These are phyloP conservation scores for Oenanthe melanoleuca DNA, from an alignment of 2,113 vertebrate species.

Conservation along the genomic window DNA sequence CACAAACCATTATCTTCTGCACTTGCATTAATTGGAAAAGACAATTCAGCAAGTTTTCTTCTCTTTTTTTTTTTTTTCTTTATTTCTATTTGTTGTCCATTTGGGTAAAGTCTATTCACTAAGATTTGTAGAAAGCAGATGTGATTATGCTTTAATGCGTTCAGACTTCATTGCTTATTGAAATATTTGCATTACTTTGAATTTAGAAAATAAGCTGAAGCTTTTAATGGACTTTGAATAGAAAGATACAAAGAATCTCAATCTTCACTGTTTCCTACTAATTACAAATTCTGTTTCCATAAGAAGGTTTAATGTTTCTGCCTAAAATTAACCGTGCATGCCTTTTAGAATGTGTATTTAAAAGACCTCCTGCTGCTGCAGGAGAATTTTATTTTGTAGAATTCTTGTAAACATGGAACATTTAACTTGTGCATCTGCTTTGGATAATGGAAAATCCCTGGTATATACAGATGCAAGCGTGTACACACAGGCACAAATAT, in stretches of 20 bases:
- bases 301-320: slow-evolving; percentile 45
- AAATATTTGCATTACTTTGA: slow-evolving; percentile 44
- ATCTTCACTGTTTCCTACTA: slow-evolving; percentile 14
- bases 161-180: slow-evolving; percentile 13
- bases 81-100: background rate
- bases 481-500: background rate
- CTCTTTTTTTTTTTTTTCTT: background rate
- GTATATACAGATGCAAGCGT: background rate
- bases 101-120: background rate
- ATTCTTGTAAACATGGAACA: slow-evolving; percentile 47
- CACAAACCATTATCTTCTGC: background rate
- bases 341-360: slow-evolving; percentile 55
- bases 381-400: slow-evolving; percentile 21
- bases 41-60: background rate
- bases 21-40: background rate
- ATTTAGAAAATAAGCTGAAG: slow-evolving; percentile 31
- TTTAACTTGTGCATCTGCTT: slow-evolving; percentile 19
- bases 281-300: slow-evolving; percentile 55
- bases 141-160: slow-evolving; percentile 8
- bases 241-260: slow-evolving; percentile 8
- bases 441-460: background rate
- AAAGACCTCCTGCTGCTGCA: slow-evolving; percentile 16
- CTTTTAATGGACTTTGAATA: slow-evolving; percentile 29
- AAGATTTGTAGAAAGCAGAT: slow-evolving; percentile 32
- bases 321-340: slow-evolving; percentile 21